These are phyloP conservation scores for Takifugu bimaculatus DNA, from an alignment of 2,113 vertebrate species.

Conservation along the genomic window DNA sequence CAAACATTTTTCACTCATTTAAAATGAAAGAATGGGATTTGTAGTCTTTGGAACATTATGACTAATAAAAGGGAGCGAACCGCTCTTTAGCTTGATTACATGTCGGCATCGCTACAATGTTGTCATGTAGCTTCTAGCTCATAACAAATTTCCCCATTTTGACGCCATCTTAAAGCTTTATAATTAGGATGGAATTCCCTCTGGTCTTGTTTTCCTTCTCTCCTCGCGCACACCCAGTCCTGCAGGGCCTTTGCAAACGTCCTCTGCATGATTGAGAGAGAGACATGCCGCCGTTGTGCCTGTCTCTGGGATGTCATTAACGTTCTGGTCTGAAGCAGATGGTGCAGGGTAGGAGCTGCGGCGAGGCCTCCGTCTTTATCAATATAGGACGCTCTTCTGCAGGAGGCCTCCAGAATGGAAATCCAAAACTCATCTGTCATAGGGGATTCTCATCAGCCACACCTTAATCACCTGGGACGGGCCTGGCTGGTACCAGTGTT, in stretches of 20 bases:
- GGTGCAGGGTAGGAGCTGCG: slow-evolving; percentile 18
- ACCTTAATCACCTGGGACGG: slow-evolving; percentile 42
- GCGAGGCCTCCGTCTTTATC: slow-evolving; percentile 24
- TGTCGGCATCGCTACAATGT: too few species aligned
- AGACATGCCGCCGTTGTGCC: slow-evolving; percentile 20
- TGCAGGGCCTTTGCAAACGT: background rate
- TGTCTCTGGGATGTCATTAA: slow-evolving; percentile 18
- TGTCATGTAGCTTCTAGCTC: too few species aligned
- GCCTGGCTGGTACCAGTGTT: slow-evolving; percentile 34
- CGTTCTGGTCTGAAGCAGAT: slow-evolving; percentile 40
- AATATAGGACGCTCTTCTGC: slow-evolving; percentile 4
- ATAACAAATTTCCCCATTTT: too few species aligned
- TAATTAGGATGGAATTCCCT: too few species aligned
- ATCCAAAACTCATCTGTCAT: slow-evolving; percentile 41
- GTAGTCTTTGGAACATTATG: too few species aligned
- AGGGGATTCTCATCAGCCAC: slow-evolving; percentile 33
- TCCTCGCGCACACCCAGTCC: too few species aligned
- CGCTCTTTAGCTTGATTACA: too few species aligned
- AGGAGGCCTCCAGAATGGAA: slow-evolving; percentile 12
- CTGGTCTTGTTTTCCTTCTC: too few species aligned
- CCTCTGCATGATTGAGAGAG: slow-evolving; percentile 2
- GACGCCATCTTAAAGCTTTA: too few species aligned
- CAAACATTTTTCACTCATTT: background rate
- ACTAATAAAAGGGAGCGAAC: too few species aligned
- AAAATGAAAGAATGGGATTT: too few species aligned